These are phyloP conservation scores for Chelonus formosanus DNA, from an alignment of 2,888 invertebrate genomes.

Conservation along the genomic window DNA sequence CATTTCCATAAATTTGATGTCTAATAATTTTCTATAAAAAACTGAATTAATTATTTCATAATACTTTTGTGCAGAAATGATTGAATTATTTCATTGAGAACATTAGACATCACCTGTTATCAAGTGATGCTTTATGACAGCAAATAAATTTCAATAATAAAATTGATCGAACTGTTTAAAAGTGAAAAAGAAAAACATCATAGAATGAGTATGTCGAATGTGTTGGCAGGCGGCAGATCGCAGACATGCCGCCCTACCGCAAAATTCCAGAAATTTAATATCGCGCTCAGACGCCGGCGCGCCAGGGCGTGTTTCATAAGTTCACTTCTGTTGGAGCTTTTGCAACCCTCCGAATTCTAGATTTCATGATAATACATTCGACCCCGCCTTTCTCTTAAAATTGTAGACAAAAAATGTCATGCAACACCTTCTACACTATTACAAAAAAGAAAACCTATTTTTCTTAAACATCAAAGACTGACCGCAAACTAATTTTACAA, in stretches of 20 bases:
- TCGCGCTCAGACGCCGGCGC: slow-evolving; percentile 55
- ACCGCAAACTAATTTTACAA: neutral
- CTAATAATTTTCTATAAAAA: too few relatives aligned
- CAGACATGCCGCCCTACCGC: slow-evolving; percentile 59
- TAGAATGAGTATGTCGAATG: slow-evolving; percentile 12
- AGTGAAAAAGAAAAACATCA: neutral
- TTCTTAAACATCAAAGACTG: neutral
- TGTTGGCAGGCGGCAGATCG: slow-evolving; percentile 24
- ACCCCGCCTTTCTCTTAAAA: neutral
- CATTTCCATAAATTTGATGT: too few relatives aligned
- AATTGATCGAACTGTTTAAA: neutral
- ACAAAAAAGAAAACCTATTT: neutral
- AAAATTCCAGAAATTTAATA: slow-evolving; percentile 71
- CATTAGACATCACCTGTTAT: too few relatives aligned
- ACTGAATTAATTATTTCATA: too few relatives aligned
- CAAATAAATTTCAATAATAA: slow-evolving; percentile 16
- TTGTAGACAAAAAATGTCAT: too few relatives aligned
- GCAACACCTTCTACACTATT: neutral
- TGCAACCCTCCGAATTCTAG: slow-evolving; percentile 9
- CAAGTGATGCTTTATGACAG: too few relatives aligned
- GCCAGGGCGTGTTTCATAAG: slow-evolving; percentile 57
- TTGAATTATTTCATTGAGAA: too few relatives aligned
- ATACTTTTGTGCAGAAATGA: too few relatives aligned
- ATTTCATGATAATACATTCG: neutral
- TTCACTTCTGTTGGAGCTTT: slow-evolving; percentile 45